phyloP scores from a whole-genome alignment of 2,888 invertebrate genomes.

The Tyria jacobaeae region DNA sequence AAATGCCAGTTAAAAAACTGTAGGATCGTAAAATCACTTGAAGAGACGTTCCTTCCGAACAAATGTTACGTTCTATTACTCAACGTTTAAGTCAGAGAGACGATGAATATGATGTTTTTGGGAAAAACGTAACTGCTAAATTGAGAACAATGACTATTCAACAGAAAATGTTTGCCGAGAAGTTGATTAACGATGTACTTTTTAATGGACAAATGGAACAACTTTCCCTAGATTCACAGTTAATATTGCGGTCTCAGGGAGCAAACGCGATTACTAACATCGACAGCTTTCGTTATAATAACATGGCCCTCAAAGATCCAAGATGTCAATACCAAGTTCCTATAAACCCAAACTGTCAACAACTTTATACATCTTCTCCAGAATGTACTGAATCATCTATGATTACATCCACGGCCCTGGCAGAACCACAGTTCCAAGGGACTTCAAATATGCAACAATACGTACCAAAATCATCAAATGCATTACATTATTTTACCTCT shows the following conservation, averaged over 20 bases:
- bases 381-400: neutral
- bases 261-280: neutral
- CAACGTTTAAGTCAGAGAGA: slow-evolving; percentile 15
- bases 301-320: neutral
- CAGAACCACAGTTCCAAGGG: neutral
- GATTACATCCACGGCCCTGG: neutral
- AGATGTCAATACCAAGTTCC: neutral
- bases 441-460: neutral
- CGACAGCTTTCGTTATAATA: neutral
- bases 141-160: slow-evolving; percentile 27
- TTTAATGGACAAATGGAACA: slow-evolving; percentile 22
- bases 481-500: neutral
- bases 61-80: neutral
- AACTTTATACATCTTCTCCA: neutral
- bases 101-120: slow-evolving; percentile 30
- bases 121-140: slow-evolving; percentile 27
- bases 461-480: neutral
- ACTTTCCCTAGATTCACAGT: neutral
- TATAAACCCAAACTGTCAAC: neutral
- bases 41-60: neutral
- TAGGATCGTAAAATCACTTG: neutral
- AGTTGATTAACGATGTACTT: slow-evolving; percentile 29
- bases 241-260: neutral
- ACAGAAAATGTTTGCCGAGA: slow-evolving; percentile 30
- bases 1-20: neutral